Evolutionary conservation across 1,140 invertebrate species (phyloP), one percentile per base, ranked within the genome.

Genomic region (Atta colombica): DNA sequence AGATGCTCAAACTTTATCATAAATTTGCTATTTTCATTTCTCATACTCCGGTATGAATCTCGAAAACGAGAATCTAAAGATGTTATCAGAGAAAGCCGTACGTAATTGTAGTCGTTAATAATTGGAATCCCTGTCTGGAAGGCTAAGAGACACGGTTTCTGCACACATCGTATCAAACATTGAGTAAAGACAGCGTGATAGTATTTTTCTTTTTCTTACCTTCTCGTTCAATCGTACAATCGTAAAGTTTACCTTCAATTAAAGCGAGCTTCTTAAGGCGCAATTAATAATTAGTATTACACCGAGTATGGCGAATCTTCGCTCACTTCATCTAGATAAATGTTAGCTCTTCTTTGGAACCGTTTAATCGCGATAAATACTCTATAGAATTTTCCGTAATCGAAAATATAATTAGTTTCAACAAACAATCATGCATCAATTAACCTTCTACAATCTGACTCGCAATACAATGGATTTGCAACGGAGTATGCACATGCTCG

Each of bases 41-140:
- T 51, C 39, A 35, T 45, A 45, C 39, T 45, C 0, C 12, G 39
- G 55, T 39, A 84, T 18, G 6, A 14, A 51, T 51, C 49, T 18
- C 69, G 49, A 1, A 14, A 28, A 14, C 61, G 58, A 45, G 61
- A 63, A 35, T 68, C 55, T n/a, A 51, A 72, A 77, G 88, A 89
- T 90, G 51, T 90, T 89, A 89, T 89, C 85, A 74, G 25, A 89
- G 89, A 88, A 89, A 90, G 78, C 58, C 39, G 58, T 31, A 45
- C 51, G 72, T 87, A 90, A 90, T 90, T 87, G 72, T 88, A 60
- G 25, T 84, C 84, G 71, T 90, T 90, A 89, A 90, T 90, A 90
- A 89, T 87, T 87, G 53, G 71, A 90, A 82, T 78, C 78, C n/a
- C 58, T 71, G 18, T 53, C 49, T 69, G 49, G 63, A 63, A 74